Evolutionary conservation across 1,140 invertebrate species (phyloP).

Genomic region (Pseudomyrmex sp.): DNA sequence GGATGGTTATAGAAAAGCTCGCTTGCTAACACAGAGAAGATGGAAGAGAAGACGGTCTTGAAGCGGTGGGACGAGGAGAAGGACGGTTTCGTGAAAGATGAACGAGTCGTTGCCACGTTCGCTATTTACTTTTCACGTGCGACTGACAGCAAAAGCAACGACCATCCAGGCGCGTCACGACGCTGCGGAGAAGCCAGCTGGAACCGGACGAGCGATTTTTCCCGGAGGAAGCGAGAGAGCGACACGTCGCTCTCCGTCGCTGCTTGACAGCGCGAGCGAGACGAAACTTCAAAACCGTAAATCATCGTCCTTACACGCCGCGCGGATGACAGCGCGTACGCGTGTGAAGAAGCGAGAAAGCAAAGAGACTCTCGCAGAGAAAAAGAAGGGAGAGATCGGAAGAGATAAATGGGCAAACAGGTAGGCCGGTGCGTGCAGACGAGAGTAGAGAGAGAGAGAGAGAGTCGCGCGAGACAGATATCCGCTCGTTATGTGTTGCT

Average conservation of each 20-base stretch:
- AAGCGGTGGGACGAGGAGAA: slow-evolving; percentile 33
- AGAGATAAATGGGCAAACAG: slow-evolving; percentile 53
- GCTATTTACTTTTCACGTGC: slow-evolving; percentile 75
- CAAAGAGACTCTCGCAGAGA: slow-evolving; percentile 34
- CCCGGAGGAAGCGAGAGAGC: slow-evolving; percentile 44
- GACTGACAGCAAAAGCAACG: slow-evolving; percentile 33
- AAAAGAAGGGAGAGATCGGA: slow-evolving; percentile 41
- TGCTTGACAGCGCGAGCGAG: slow-evolving; percentile 40
- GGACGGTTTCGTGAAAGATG: slow-evolving; percentile 51
- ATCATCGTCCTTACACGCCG: slow-evolving; percentile 70
- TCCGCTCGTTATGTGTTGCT: slow-evolving; percentile 62
- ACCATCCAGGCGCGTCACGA: slow-evolving; percentile 46
- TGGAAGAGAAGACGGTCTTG: slow-evolving; percentile 33
- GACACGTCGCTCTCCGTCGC: slow-evolving; percentile 23
- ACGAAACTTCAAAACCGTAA: slow-evolving; percentile 70
- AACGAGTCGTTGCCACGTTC: slow-evolving; percentile 70
- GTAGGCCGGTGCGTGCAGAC: slow-evolving; percentile 19
- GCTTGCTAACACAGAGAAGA: slow-evolving; percentile 26
- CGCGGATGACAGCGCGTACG: slow-evolving; percentile 62
- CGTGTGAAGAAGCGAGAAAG: slow-evolving; percentile 64
- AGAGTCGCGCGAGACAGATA: slow-evolving; percentile 10
- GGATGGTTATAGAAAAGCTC: slow-evolving; percentile 19
- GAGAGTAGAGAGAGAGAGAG: not conserved
- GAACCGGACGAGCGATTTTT: slow-evolving; percentile 52
- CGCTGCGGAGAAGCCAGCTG: slow-evolving; percentile 66